phyloP scores from a whole-genome alignment of 2,888 invertebrate genomes.

The Torymus tubicola region DNA sequence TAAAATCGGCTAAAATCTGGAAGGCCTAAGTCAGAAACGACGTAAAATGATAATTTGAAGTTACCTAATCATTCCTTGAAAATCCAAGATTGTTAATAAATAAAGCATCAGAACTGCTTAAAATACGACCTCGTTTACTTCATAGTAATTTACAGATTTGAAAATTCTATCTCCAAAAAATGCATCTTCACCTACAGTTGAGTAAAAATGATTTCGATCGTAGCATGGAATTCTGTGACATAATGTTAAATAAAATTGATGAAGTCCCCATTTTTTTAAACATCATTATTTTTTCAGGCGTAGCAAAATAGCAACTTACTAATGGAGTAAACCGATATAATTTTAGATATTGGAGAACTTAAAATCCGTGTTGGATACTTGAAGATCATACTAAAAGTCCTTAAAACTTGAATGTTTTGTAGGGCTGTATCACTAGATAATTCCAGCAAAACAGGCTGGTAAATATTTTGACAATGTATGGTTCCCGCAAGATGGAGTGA shows the following conservation, averaged over 20 bases:
- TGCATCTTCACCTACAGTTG: too few relatives aligned
- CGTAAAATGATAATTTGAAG: background rate
- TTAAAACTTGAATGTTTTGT: conserved; percentile 28
- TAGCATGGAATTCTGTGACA: background rate
- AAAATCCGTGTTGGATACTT: conserved; percentile 41
- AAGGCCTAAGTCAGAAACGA: background rate
- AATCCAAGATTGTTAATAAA: background rate
- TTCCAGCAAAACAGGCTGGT: too few relatives aligned
- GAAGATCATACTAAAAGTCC: conserved; percentile 37
- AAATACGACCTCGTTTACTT: too few relatives aligned
- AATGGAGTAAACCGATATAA: conserved; percentile 42
- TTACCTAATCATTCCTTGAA: background rate
- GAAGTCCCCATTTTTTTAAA: conserved; percentile 46
- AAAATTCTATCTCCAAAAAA: too few relatives aligned
- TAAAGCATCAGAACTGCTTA: too few relatives aligned
- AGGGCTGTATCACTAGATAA: background rate
- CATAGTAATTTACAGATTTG: too few relatives aligned
- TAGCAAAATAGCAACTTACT: conserved; percentile 43
- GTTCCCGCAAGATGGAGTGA: too few relatives aligned
- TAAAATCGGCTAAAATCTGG: background rate
- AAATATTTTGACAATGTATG: too few relatives aligned
- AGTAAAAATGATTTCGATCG: background rate
- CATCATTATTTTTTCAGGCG: background rate
- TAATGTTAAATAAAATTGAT: conserved; percentile 11
- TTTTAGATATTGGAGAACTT: conserved; percentile 39